Evolutionary conservation across 2,888 invertebrate genomes (phyloP).

Genomic region (Amphipyra tragopoginis): DNA sequence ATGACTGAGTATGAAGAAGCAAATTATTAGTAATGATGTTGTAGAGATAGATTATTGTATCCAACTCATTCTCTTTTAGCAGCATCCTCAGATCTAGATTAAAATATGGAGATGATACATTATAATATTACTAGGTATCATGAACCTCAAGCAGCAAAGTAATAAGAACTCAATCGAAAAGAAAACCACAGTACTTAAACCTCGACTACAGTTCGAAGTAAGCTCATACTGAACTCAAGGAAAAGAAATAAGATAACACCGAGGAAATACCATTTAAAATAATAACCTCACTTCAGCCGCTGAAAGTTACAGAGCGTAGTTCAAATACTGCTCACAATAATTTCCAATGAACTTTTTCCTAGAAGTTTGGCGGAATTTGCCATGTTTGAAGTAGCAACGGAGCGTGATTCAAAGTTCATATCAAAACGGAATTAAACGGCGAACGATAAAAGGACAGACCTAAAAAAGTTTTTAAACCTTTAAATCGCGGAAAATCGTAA

Average conservation of each 20-base stretch:
- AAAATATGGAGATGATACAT: too few relatives aligned
- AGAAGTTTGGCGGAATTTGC: constrained; percentile 19
- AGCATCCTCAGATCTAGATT: too few relatives aligned
- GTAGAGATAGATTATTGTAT: too few relatives aligned
- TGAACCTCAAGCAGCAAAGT: background rate
- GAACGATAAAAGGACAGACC: constrained; percentile 21
- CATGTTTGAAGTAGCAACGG: constrained; percentile 19
- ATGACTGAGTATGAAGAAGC: too few relatives aligned
- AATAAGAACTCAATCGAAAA: background rate
- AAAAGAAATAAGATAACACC: constrained; percentile 26
- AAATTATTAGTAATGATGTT: too few relatives aligned
- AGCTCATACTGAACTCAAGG: constrained; percentile 2
- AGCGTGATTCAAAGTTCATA: constrained; percentile 27
- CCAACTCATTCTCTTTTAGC: too few relatives aligned
- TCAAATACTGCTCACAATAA: constrained; percentile 26
- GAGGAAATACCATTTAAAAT: constrained; percentile 27
- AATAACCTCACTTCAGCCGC: constrained; percentile 24
- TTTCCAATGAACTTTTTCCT: constrained; percentile 31
- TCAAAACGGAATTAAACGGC: constrained; percentile 33
- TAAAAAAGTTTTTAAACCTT: constrained; percentile 20
- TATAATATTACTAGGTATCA: background rate
- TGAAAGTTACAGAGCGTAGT: constrained; percentile 31
- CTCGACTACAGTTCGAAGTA: constrained; percentile 5
- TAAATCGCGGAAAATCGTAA: constrained; percentile 12
- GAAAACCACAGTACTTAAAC: constrained; percentile 3